Percentiles rank a stretch among this genome's conserved stretches.
phyloP scores from a whole-genome alignment of 1,140 invertebrate species.

The Chionoecetes opilio region DNA sequence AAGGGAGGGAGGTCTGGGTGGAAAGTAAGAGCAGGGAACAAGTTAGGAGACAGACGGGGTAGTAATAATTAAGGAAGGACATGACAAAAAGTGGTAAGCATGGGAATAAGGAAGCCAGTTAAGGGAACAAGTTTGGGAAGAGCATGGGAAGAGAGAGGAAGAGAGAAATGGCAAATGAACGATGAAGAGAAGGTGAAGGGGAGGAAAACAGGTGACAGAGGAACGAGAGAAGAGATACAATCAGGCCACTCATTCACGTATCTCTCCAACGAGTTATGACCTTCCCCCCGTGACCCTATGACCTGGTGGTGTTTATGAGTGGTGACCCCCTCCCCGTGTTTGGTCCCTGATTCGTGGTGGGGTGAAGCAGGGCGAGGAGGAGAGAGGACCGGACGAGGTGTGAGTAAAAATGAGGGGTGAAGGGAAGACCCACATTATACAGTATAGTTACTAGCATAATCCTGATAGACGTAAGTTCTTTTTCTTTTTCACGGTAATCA shows the following conservation, averaged over 20 bases:
- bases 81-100: neutral
- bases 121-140: neutral
- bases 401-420: neutral
- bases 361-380: neutral
- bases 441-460: too few relatives aligned
- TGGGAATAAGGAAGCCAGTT: neutral
- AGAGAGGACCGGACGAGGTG: neutral
- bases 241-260: constrained; percentile 27
- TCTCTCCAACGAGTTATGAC: neutral
- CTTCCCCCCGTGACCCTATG: neutral
- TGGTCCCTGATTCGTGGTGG: neutral
- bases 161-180: neutral
- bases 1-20: neutral
- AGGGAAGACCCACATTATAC: neutral
- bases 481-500: too few relatives aligned
- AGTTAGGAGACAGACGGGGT: neutral
- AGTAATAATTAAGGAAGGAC: neutral
- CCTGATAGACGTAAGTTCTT: too few relatives aligned
- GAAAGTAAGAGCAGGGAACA: neutral
- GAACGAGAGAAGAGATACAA: neutral
- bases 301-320: neutral
- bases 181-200: neutral
- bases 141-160: neutral
- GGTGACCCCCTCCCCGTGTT: neutral
- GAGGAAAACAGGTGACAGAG: constrained; percentile 6